Base-by-base conservation (phyloP, 2,888 invertebrate genomes). In the Oeneis ivallda region DNA sequence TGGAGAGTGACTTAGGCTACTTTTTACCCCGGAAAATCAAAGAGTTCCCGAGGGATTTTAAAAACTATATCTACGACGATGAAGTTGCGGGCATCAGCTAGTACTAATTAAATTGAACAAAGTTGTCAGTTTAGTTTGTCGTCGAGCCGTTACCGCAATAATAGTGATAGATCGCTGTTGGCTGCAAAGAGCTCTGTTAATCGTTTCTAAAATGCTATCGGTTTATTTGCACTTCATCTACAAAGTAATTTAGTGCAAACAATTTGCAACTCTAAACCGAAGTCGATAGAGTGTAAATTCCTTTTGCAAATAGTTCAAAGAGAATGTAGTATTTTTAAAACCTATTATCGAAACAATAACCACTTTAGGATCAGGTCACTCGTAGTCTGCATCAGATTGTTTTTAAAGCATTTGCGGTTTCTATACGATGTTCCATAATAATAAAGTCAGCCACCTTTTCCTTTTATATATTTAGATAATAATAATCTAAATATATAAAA, bases 121-220 rank as follows among this genome's bases (percentile, higher is more conserved):
- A 50, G 11, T 8, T 47, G 1, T 47, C n/a, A 1, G 10, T 15
- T 37, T 2, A 37, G 10, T 17, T 53, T 34, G 15, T 47, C 9
- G 10, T n/a, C n/a, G n/a, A n/a, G n/a, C 15, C 1, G 37, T 10
- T n/a, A 15, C 32, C 53, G 53, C 62, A 66, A 66, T 66, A 59
- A 63, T 53, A 39, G 43, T 54, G 53, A 63, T 59, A 47, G 59
- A 66, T 32, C 53, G 62, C 54, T 54, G 59, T 47, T 56, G 54
- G 39, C 19, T 43, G 37, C 58, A 63, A 66, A 63, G 64, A 59
- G 64, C 45, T 64, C 58, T 43, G 58, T 58, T 58, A 59, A 59
- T 64, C 59, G 64, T 60, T 54, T 64, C 47, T 53, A 37, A 60
- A 60, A 37, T 34, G 32, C 59, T 50, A 60, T 47, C 57, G 52